Base-by-base conservation (phyloP, 2,797 vertebrate genomes). In the Girardinus metallicus region DNA sequence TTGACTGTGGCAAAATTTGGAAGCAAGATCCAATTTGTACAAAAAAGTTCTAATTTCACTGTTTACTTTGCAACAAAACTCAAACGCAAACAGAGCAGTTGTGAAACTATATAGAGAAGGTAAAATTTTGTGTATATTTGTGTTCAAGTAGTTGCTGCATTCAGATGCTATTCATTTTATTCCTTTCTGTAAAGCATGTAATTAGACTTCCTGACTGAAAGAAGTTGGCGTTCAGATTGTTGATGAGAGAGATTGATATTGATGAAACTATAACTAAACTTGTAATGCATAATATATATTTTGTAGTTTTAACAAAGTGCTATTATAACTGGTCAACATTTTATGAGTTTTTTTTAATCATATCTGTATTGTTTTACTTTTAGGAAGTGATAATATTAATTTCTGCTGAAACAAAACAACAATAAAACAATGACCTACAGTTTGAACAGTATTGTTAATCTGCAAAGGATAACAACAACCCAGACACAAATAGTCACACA, bases 401-500 rank as follows among this genome's bases (percentile, higher is more conserved):
- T 62, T 36, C 60, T 62, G n/a, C 60, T 16, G 1, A 60, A 60
- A 29, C 55, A 29, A 29, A 29, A 57, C 53, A n/a, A n/a, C 10
- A 31, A 60, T 31, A 64, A 64, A 64, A 21, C 60, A 64, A 36
- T 36, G 34, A 18, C 60, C 31, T 36, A 64, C 31, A 64, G 15
- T 36, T 18, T 64, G 7, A 64, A 64, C 34, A 18, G 0, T 21
- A 36, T 36, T 36, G 60, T 21, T 18, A 16, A 36, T 10, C 16
- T 64, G 16, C 16, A 36, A 21, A 36, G 29, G 29, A 64, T 64
- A 64, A 36, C 31, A 18, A 64, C n/a, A 60, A 60, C n/a, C 55
- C 15, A 71, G 26, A 81, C 29, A 29, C 12, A 74, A 43, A 29
- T 16, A 62, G 47, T 77, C 34, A 73, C 46, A 68, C 62, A 7